These are phyloP conservation scores for Tauraco erythrolophus DNA, from an alignment of 2,113 vertebrate genomes.

Conservation along the genomic window DNA sequence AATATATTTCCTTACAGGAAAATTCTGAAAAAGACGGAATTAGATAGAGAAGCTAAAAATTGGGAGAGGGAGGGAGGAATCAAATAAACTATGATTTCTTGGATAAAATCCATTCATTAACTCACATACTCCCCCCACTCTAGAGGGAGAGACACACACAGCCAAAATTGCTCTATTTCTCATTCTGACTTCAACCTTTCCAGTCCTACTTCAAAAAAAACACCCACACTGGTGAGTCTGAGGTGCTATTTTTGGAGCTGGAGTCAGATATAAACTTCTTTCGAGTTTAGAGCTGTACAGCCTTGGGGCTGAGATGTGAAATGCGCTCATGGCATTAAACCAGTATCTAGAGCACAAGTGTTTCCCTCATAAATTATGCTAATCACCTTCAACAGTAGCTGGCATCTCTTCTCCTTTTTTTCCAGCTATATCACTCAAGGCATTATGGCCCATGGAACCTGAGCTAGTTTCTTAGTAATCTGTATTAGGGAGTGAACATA, in stretches of 20 bases:
- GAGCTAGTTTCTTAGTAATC: background rate
- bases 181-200: background rate
- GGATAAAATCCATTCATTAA: background rate
- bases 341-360: background rate
- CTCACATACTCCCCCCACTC: background rate
- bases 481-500: background rate
- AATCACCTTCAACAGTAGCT: slow-evolving; percentile 12
- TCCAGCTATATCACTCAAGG: background rate
- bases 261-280: background rate
- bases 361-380: slow-evolving; percentile 20
- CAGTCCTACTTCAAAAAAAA: background rate
- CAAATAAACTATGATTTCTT: background rate
- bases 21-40: background rate
- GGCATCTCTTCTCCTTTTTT: background rate
- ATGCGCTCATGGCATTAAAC: background rate
- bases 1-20: background rate
- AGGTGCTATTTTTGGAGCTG: background rate
- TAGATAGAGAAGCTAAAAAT: background rate
- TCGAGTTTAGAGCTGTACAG: background rate
- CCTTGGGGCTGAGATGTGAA: background rate
- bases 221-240: background rate
- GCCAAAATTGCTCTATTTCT: background rate
- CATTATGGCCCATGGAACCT: background rate
- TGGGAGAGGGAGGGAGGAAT: rapidly evolving
- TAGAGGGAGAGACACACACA: background rate